Percentiles rank a stretch among this genome's conserved stretches.
Evolutionary conservation across 2,888 invertebrate genomes (phyloP).

Genomic region (Stenotaenia linearis): DNA sequence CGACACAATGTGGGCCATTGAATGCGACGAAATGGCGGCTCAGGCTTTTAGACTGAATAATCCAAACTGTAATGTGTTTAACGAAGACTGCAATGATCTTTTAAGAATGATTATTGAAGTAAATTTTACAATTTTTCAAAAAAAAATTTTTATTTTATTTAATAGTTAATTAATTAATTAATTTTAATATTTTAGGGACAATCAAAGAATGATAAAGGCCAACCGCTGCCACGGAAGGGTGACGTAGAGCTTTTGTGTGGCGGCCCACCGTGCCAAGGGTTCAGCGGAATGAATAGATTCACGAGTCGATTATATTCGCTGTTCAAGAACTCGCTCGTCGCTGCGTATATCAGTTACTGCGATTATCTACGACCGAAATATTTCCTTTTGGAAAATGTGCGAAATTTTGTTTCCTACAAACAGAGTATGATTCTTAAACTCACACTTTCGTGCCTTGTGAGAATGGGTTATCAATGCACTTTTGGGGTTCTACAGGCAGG

Average conservation of each 20-base stretch:
- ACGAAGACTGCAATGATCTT: slow-evolving; percentile 73
- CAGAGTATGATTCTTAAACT: slow-evolving; percentile 73
- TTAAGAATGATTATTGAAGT: slow-evolving; percentile 63
- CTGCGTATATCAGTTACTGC: slow-evolving; percentile 73
- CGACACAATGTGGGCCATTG: slow-evolving; percentile 73
- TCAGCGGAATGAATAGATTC: slow-evolving; percentile 83
- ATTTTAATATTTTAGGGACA: slow-evolving; percentile 46
- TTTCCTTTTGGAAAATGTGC: slow-evolving; percentile 77
- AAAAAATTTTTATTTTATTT: not conserved
- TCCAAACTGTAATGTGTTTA: slow-evolving; percentile 64
- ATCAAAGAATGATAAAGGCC: slow-evolving; percentile 44
- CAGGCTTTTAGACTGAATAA: slow-evolving; percentile 73
- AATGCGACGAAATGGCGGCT: slow-evolving; percentile 69
- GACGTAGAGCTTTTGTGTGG: slow-evolving; percentile 79
- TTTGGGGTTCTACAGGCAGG: slow-evolving; percentile 83
- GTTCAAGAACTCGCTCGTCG: slow-evolving; percentile 78
- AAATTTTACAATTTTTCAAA: slow-evolving; percentile 34
- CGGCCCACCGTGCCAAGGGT: slow-evolving; percentile 84
- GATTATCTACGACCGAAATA: slow-evolving; percentile 78
- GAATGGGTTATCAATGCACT: slow-evolving; percentile 82
- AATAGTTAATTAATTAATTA: too few species aligned
- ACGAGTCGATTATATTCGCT: slow-evolving; percentile 75
- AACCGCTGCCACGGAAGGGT: slow-evolving; percentile 63
- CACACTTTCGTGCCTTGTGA: slow-evolving; percentile 65
- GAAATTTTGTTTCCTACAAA: slow-evolving; percentile 79